Evolutionary conservation across 2,888 invertebrate genomes (phyloP), one percentile per base, ranked within the genome.

Genomic region (Endomychus coccineus): DNA sequence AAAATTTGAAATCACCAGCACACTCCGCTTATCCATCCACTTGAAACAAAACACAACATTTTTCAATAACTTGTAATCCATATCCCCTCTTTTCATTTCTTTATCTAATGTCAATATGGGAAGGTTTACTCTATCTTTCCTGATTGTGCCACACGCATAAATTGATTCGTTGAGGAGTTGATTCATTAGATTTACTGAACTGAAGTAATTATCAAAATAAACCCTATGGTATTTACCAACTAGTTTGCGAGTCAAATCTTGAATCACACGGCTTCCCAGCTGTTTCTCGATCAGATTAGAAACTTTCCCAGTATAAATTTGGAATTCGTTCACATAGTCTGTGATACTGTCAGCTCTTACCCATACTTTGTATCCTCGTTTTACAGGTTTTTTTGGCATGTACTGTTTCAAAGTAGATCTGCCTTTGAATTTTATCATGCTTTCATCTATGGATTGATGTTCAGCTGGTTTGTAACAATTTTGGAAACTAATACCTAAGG

Each of bases 341-440:
- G 13, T 22, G n/a, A n/a, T n/a, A 9, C 22, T 19, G 21, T 32
- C 10, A 19, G 32, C 32, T 7, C 31, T 21, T 3, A 13, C 14
- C 31, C 31, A 31, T 9, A 31, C 22, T 12, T 31, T 31, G 12
- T 21, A 31, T 10, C 31, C 31, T 5, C 31, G 9, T 12, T 31
- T 31, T 21, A 31, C 22, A 3, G 31, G 31, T 21, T 19, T 31
- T 5, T 21, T 11, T 9, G 31, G 31, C 31, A 31, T 31, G 21
- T 21, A 31, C 19, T 31, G 31, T 4, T 22, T 14, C 7, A 21
- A 7, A 4, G 4, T 17, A 21, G 13, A 25, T 14, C 36, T 22
- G 9, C 40, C 39, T 36, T 40, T 42, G 27, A 44, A 44, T 29
- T 42, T 39, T n/a, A 42, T 36, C 42, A 44, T 44, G 3, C 34